Conservation (phyloP, 2,113 vertebrate species). For the Cyprinodon variegatus region DNA sequence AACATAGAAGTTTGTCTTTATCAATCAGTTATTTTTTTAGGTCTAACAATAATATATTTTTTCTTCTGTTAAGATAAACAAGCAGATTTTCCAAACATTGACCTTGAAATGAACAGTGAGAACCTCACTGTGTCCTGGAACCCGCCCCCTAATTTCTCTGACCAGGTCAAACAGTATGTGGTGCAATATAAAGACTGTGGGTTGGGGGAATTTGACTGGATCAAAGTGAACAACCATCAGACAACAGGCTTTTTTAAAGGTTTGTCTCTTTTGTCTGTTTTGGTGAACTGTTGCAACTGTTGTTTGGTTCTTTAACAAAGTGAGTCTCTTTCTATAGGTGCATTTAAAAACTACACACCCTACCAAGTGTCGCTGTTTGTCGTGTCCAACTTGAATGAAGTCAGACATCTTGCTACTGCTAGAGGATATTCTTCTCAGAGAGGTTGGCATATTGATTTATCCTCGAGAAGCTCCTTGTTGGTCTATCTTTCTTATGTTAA, state of each 20-base stretch:
- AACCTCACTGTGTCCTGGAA: conserved; percentile 70
- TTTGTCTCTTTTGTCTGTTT: conserved; percentile 33
- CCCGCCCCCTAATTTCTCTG: neutral
- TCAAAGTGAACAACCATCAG: conserved; percentile 58
- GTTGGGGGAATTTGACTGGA: conserved; percentile 66
- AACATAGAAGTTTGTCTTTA: too few relatives aligned
- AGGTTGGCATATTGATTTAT: conserved; percentile 56
- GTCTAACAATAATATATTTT: conserved; percentile 10
- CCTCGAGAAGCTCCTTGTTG: neutral
- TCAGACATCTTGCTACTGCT: conserved; percentile 44
- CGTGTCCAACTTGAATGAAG: conserved; percentile 8
- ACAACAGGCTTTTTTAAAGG: conserved; percentile 57
- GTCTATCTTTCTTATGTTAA: neutral
- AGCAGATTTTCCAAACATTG: neutral
- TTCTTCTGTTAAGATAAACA: conserved; percentile 28
- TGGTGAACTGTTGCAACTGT: neutral
- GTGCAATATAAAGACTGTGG: conserved; percentile 68
- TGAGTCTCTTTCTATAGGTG: conserved; percentile 76
- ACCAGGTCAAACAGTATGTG: conserved; percentile 65
- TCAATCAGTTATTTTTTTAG: too few relatives aligned
- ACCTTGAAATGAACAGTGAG: conserved; percentile 29
- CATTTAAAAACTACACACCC: conserved; percentile 64
- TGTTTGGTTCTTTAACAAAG: conserved; percentile 2
- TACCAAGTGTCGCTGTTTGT: conserved; percentile 74
- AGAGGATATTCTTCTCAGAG: conserved; percentile 60